These are phyloP conservation scores for Pammene fasciana DNA, from an alignment of 2,888 invertebrate species.

Conservation along the genomic window DNA sequence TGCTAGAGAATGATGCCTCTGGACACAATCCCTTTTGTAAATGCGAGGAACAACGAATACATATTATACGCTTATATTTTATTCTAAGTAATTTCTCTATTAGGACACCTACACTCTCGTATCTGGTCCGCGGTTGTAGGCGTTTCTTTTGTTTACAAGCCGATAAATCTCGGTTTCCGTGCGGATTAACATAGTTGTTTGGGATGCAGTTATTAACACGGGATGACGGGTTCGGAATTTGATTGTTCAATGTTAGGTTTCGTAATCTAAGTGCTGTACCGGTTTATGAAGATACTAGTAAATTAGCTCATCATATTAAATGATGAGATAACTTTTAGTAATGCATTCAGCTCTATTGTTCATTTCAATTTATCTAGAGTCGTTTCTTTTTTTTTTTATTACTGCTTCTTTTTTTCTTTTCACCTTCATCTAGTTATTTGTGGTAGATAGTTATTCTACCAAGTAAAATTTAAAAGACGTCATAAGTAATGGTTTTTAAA, in stretches of 20 bases:
- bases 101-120: constrained; percentile 57
- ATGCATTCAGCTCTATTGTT: no score
- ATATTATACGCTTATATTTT: constrained; percentile 64
- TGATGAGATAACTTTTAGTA: no score
- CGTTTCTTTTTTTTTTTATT: no score
- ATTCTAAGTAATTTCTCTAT: constrained; percentile 80
- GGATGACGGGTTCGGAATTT: constrained; percentile 13
- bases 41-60: constrained; percentile 50
- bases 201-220: constrained; percentile 37
- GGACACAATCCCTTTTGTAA: constrained; percentile 4
- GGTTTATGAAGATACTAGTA: constrained; percentile 2
- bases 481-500: no score
- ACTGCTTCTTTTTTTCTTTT: no score
- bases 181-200: constrained; percentile 37
- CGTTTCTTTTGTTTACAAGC: constrained; percentile 40
- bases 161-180: constrained; percentile 39
- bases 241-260: constrained; percentile 10
- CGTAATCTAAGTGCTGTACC: neutral
- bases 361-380: no score
- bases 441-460: no score
- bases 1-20: neutral
- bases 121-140: constrained; percentile 37
- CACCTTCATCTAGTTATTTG: no score
- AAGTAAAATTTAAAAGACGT: no score
- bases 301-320: neutral